Percentiles rank a stretch among this genome's conserved stretches.
Conservation (phyloP, 2,113 vertebrate species). For the Ardeotis arabs region DNA sequence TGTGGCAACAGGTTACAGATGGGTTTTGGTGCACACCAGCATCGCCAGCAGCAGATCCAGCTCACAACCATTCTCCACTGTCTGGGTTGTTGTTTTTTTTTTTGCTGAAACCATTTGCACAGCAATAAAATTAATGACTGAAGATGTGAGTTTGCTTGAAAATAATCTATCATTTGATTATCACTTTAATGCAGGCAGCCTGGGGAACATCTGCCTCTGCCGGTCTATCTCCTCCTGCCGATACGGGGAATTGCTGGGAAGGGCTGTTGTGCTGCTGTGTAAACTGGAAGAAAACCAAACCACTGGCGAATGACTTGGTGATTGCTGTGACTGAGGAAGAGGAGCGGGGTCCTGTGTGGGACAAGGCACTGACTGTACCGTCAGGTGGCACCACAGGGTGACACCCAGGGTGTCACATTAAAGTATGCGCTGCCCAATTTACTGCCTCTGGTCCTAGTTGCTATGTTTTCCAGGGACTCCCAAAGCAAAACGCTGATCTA, state of each 20-base stretch:
- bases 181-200: conserved; percentile 11
- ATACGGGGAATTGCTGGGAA: neutral
- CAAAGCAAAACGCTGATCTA: neutral
- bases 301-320: neutral
- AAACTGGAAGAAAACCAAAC: neutral
- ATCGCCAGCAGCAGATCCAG: neutral
- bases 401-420: neutral
- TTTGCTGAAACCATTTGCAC: neutral
- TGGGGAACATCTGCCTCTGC: conserved; percentile 39
- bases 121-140: conserved; percentile 25
- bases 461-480: neutral
- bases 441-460: neutral
- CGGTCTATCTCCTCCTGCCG: neutral
- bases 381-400: neutral
- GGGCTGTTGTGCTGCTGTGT: neutral
- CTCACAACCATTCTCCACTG: neutral
- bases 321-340: neutral
- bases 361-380: neutral
- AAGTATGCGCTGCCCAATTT: neutral
- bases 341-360: neutral
- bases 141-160: conserved; percentile 30
- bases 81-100: neutral
- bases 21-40: neutral
- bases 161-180: conserved; percentile 59
- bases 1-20: neutral